Percentiles rank a stretch among this genome's conserved stretches.
These are phyloP conservation scores for Sebastes aleutianus DNA, from an alignment of 2,797 vertebrate genomes.

Conservation along the genomic window DNA sequence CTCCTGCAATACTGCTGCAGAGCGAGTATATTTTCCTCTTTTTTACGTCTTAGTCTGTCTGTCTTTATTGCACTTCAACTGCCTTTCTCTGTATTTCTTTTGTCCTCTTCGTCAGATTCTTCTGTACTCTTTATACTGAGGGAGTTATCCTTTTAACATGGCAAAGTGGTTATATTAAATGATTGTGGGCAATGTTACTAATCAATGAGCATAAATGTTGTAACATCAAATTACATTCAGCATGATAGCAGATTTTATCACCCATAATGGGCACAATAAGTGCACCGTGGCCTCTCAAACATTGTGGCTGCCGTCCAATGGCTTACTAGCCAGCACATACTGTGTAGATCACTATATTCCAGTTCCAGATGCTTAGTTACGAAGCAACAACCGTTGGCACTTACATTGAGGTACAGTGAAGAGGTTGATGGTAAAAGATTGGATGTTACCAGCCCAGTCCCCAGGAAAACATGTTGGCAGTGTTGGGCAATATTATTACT, in stretches of 20 bases:
- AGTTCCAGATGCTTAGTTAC: not conserved
- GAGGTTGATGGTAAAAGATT: not conserved
- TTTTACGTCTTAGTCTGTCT: constrained; percentile 6
- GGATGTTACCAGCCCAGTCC: not conserved
- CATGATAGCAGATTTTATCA: not conserved
- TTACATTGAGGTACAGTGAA: not conserved
- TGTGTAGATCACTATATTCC: not conserved
- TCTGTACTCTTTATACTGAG: not conserved
- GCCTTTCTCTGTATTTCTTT: not conserved
- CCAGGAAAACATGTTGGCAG: not conserved
- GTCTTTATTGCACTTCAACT: not conserved
- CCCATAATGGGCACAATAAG: not conserved
- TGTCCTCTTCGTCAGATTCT: not conserved
- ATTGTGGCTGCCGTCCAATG: not conserved
- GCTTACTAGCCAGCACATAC: not conserved
- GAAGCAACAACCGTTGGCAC: not conserved
- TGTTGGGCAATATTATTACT: too few species aligned
- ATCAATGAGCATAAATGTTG: not conserved
- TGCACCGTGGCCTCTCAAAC: not conserved
- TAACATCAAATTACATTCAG: not conserved
- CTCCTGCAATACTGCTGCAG: constrained; percentile 68
- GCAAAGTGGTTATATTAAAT: not conserved
- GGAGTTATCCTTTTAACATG: not conserved
- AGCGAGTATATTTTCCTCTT: constrained; percentile 17
- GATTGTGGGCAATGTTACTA: not conserved